Evolutionary conservation across 2,113 vertebrate species (phyloP).

Genomic region (Saccopteryx leptura): DNA sequence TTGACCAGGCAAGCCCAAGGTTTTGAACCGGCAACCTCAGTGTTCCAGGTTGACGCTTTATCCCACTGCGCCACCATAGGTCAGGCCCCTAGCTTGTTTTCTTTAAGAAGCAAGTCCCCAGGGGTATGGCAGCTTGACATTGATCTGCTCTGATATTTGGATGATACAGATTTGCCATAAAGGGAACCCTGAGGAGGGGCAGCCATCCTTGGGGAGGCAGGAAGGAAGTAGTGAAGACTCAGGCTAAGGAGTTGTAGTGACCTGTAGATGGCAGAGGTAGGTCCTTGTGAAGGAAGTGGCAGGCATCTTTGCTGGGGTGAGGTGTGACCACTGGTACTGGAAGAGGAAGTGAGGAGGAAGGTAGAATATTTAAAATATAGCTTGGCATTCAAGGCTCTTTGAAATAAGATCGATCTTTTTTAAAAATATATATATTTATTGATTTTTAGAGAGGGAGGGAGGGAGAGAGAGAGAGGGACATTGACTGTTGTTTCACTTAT

Average conservation of each 20-base stretch:
- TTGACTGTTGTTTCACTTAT: no score
- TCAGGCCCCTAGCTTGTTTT: conserved; percentile 37
- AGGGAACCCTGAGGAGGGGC: neutral
- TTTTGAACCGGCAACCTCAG: no score
- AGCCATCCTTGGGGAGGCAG: neutral
- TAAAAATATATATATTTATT: neutral
- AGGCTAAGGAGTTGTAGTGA: neutral
- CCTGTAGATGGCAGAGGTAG: neutral
- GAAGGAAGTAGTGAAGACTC: neutral
- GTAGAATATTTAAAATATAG: neutral
- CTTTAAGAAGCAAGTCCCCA: conserved; percentile 44
- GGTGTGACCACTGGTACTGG: neutral
- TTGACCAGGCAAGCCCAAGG: no score
- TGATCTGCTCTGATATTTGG: conserved; percentile 32
- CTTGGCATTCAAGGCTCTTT: conserved; percentile 39
- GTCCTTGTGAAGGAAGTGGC: neutral
- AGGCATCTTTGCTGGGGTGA: neutral
- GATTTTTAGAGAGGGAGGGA: no score
- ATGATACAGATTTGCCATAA: neutral
- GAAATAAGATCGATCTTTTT: neutral
- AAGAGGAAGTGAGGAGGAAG: neutral
- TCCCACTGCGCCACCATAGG: no score
- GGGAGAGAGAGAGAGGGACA: no score
- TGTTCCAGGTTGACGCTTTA: no score
- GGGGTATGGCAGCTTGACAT: conserved; percentile 38